phyloP scores from a whole-genome alignment of 1,140 invertebrate species.

The Bombus confusus region DNA sequence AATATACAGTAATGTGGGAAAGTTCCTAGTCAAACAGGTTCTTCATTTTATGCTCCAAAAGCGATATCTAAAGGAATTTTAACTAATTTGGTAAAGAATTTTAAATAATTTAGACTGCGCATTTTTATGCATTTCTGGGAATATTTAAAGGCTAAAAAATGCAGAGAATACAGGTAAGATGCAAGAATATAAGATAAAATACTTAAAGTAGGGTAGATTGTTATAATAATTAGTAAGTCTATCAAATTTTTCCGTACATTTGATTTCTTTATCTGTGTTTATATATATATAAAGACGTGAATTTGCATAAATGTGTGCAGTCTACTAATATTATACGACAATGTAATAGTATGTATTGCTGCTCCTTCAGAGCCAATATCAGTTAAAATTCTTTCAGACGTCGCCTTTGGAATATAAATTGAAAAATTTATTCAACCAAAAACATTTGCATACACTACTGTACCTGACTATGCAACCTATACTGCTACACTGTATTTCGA shows the following conservation, averaged over 20 bases:
- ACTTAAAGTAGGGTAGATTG: background rate
- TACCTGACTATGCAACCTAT: background rate
- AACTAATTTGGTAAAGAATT: background rate
- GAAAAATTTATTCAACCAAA: background rate
- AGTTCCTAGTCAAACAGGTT: background rate
- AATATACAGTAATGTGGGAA: background rate
- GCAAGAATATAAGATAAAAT: background rate
- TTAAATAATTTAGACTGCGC: background rate
- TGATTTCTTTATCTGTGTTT: too few species aligned
- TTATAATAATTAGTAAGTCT: background rate
- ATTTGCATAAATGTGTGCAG: background rate
- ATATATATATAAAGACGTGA: background rate
- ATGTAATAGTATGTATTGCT: too few species aligned
- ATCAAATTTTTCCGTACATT: too few species aligned
- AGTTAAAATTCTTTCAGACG: background rate
- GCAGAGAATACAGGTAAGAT: background rate
- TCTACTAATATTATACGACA: background rate
- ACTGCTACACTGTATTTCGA: constrained; percentile 23
- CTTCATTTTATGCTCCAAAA: background rate
- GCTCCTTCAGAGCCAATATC: too few species aligned
- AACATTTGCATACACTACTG: background rate
- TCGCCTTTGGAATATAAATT: background rate
- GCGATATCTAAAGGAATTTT: background rate
- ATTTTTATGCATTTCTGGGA: background rate
- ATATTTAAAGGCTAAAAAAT: background rate